A percentile compares a stretch with the other conserved stretches of the same genome.
Evolutionary conservation across 2,888 invertebrate species (phyloP).

Genomic region (Bedellia somnulentella): DNA sequence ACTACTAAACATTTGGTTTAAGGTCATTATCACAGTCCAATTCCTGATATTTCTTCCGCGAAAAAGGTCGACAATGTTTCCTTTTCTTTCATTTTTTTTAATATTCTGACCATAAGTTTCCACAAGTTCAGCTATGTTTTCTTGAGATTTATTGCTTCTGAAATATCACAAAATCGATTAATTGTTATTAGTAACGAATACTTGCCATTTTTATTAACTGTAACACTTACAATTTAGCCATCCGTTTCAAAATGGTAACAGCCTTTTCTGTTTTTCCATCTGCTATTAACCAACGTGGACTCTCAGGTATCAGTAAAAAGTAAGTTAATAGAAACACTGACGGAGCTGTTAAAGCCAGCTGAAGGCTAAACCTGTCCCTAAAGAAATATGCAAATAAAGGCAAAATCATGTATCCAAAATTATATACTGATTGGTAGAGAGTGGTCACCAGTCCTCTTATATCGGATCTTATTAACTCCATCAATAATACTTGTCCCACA

Average conservation of each 20-base stretch:
- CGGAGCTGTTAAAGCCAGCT: conserved; percentile 66
- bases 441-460: conserved; percentile 61
- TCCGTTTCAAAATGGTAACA: conserved; percentile 63
- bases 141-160: background rate
- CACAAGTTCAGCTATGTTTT: background rate
- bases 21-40: conserved; percentile 71
- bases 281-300: conserved; percentile 78
- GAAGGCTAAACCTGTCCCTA: conserved; percentile 66
- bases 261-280: conserved; percentile 69
- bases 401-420: conserved; percentile 67
- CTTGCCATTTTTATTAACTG: background rate
- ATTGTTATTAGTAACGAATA: conserved; percentile 6
- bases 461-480: conserved; percentile 67
- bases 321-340: conserved; percentile 62
- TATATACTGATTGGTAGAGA: conserved; percentile 70
- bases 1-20: conserved; percentile 80
- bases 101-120: background rate
- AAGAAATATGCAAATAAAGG: conserved; percentile 65
- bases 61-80: conserved; percentile 64
- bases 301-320: conserved; percentile 73
- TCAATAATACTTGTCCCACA: conserved; percentile 55
- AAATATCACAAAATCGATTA: conserved; percentile 12
- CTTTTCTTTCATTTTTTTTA: conserved; percentile 20
- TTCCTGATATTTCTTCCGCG: conserved; percentile 69
- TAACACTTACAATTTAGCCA: conserved; percentile 55